Evolutionary conservation across 1,140 invertebrate species (phyloP).

Genomic region (Zophobas atratus): DNA sequence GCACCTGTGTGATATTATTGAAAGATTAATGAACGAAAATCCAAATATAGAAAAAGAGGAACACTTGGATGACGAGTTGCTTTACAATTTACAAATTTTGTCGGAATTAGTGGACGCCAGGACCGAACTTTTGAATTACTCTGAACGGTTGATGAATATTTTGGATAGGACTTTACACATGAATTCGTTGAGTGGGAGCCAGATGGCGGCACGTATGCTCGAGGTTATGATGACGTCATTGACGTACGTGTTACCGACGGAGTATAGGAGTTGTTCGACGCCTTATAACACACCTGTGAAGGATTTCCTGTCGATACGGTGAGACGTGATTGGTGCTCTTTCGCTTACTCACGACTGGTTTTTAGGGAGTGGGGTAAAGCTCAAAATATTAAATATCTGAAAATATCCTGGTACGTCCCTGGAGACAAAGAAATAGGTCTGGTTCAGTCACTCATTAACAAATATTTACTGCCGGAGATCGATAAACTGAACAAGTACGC

Average conservation of each 20-base stretch:
- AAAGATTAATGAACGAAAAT: slow-evolving; percentile 71
- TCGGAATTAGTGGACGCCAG: slow-evolving; percentile 74
- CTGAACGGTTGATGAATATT: slow-evolving; percentile 70
- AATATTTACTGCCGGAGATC: slow-evolving; percentile 76
- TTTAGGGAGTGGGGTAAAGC: slow-evolving; percentile 85
- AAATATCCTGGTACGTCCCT: slow-evolving; percentile 86
- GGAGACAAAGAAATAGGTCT: slow-evolving; percentile 77
- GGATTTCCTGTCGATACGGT: slow-evolving; percentile 83
- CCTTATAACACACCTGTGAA: slow-evolving; percentile 77
- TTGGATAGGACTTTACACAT: slow-evolving; percentile 72
- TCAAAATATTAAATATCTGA: slow-evolving; percentile 76
- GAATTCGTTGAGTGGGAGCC: slow-evolving; percentile 71
- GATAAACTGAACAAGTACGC: slow-evolving; percentile 71
- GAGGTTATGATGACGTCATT: slow-evolving; percentile 72
- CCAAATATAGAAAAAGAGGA: slow-evolving; percentile 79
- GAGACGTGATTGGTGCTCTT: slow-evolving; percentile 48
- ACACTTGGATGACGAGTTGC: slow-evolving; percentile 83
- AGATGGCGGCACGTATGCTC: slow-evolving; percentile 69
- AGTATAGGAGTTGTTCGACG: slow-evolving; percentile 75
- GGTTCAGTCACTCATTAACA: slow-evolving; percentile 76
- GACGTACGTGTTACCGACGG: slow-evolving; percentile 75
- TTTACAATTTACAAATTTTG: slow-evolving; percentile 85
- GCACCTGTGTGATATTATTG: slow-evolving; percentile 76
- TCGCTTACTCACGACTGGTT: slow-evolving; percentile 7
- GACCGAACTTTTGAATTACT: slow-evolving; percentile 70